These are phyloP conservation scores for Penaeus monodon DNA, from an alignment of 2,888 invertebrate genomes.

Conservation along the genomic window DNA sequence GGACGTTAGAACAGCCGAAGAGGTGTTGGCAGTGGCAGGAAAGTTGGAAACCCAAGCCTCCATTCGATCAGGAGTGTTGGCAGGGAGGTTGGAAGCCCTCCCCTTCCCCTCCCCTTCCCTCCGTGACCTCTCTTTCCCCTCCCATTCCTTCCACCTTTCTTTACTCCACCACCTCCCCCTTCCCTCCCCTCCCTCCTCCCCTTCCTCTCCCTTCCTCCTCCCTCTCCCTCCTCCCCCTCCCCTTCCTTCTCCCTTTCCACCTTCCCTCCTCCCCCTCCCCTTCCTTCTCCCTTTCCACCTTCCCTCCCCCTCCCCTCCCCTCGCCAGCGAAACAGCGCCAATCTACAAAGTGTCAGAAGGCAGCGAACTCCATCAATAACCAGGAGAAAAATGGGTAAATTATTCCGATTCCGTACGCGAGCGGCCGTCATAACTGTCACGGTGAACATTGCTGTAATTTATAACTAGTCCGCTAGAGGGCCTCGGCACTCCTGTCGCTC, in stretches of 20 bases:
- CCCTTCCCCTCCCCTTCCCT: not conserved
- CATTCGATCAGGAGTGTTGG: too few species aligned
- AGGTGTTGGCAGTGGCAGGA: too few species aligned
- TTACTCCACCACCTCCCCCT: not conserved
- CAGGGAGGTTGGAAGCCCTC: too few species aligned
- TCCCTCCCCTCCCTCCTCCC: not conserved
- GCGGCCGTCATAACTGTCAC: slow-evolving; percentile 60
- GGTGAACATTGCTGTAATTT: slow-evolving; percentile 58
- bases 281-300: not conserved
- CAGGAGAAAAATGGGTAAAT: slow-evolving; percentile 60
- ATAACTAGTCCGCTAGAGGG: slow-evolving; percentile 55
- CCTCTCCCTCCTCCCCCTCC: not conserved
- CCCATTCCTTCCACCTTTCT: not conserved
- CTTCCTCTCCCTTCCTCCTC: not conserved
- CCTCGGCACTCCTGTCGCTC: slow-evolving; percentile 37
- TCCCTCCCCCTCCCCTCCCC: not conserved
- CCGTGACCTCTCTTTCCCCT: not conserved
- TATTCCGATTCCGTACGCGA: slow-evolving; percentile 58
- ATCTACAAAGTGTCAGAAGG: slow-evolving; percentile 59
- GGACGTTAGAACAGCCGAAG: too few species aligned
- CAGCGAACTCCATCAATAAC: slow-evolving; percentile 61
- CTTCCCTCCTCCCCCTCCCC: not conserved
- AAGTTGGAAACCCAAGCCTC: too few species aligned
- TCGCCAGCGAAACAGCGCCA: slow-evolving; percentile 55
- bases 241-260: too few species aligned